Percentiles rank a stretch among this genome's conserved stretches.
Evolutionary conservation across 2,797 vertebrate genomes (phyloP).

Genomic region (Acestrorhynchus altus): DNA sequence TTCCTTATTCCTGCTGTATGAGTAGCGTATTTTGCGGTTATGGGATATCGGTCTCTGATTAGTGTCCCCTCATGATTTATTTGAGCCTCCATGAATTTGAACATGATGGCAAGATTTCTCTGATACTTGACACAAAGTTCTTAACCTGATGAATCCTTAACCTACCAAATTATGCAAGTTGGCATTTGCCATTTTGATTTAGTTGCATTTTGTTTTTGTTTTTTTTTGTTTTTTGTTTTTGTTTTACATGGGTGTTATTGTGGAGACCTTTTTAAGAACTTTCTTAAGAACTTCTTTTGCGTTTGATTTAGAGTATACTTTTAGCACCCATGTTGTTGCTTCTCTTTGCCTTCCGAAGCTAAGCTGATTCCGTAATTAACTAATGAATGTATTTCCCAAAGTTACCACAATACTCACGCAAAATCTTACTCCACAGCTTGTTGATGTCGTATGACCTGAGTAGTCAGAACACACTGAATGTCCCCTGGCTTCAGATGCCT

Average conservation of each 20-base stretch:
- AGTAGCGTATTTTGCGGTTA: slow-evolving; percentile 16
- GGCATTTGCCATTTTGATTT: slow-evolving; percentile 5
- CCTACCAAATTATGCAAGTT: slow-evolving; percentile 10
- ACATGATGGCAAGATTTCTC: slow-evolving; percentile 6
- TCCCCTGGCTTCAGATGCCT: background rate
- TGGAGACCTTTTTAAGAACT: background rate
- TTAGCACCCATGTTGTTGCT: slow-evolving; percentile 10
- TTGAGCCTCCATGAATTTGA: slow-evolving; percentile 18
- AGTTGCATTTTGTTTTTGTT: no score
- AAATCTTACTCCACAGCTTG: background rate
- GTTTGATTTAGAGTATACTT: background rate
- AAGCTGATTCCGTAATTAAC: slow-evolving; percentile 49
- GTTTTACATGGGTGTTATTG: slow-evolving; percentile 28
- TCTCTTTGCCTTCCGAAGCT: slow-evolving; percentile 41
- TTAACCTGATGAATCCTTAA: slow-evolving; percentile 19
- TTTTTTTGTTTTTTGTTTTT: slow-evolving; percentile 21
- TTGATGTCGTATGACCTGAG: background rate
- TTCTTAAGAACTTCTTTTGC: slow-evolving; percentile 4
- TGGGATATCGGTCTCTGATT: slow-evolving; percentile 26
- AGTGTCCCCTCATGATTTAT: slow-evolving; percentile 6
- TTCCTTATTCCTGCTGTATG: slow-evolving; percentile 40
- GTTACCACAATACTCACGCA: background rate
- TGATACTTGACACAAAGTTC: background rate
- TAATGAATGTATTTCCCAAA: slow-evolving; percentile 60
- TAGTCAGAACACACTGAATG: slow-evolving; percentile 1